Conservation (phyloP, 2,888 invertebrate genomes). For the Hydrotaea cyrtoneurina region DNA sequence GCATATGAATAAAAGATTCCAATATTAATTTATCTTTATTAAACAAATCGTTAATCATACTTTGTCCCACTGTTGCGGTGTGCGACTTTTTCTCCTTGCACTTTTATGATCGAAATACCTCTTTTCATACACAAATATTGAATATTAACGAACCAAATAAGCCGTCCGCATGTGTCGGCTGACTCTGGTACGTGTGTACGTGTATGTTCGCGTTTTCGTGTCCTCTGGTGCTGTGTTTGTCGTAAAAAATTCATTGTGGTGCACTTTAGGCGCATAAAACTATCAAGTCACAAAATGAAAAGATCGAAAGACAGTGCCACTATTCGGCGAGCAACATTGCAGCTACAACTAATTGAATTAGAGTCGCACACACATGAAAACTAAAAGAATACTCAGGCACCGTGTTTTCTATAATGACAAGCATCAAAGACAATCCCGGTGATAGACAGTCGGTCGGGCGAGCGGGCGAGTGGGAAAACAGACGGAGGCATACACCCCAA, state of each 20-base stretch:
- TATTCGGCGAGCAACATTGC: slow-evolving; percentile 47
- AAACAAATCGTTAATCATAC: too few species aligned
- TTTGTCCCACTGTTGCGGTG: neutral
- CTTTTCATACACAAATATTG: slow-evolving; percentile 60
- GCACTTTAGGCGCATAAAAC: slow-evolving; percentile 67
- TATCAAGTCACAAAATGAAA: slow-evolving; percentile 60
- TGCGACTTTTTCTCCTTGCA: slow-evolving; percentile 16
- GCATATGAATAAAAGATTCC: too few species aligned
- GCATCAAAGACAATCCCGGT: slow-evolving; percentile 20
- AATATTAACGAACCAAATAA: slow-evolving; percentile 57
- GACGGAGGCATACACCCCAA: slow-evolving; percentile 35
- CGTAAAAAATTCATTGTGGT: slow-evolving; percentile 63
- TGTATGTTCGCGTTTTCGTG: slow-evolving; percentile 16
- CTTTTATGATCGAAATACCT: slow-evolving; percentile 58
- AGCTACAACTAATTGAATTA: slow-evolving; percentile 64
- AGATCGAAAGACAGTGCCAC: slow-evolving; percentile 51
- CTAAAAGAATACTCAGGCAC: slow-evolving; percentile 19
- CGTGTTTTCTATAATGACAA: neutral
- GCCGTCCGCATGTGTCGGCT: neutral
- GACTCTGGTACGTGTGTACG: neutral
- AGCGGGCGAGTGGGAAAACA: too few species aligned
- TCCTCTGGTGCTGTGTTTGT: slow-evolving; percentile 62
- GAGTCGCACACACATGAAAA: slow-evolving; percentile 49
- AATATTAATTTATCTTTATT: too few species aligned
- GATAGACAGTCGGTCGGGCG: slow-evolving; percentile 27